Evolutionary conservation across 2,888 invertebrate species (phyloP), one percentile per base, ranked within the genome.

Genomic region (Acrobasis repandana): DNA sequence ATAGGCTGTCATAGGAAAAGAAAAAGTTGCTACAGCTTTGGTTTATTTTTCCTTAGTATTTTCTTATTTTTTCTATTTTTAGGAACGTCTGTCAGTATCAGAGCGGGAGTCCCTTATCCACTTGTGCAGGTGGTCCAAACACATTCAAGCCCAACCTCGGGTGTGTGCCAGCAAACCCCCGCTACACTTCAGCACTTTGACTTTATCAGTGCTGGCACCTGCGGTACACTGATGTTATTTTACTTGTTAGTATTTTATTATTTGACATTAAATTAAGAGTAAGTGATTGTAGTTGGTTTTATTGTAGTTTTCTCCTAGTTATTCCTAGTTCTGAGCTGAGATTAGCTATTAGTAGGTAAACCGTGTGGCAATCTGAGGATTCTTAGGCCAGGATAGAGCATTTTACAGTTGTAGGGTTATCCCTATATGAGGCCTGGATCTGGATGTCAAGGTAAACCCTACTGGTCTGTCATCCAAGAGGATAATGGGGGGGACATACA

Each of bases 121-220:
- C 77, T 81, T 96, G 0, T 96, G 96, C 49, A 92, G 96, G 70
- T 96, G 96, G 96, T 95, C 94, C 68, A 95, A 95, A 79, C 95
- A 96, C 75, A 84, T 97, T 62, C 96, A 96, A 75, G 94, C 95
- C 63, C 93, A 95, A 63, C 92, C 94, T 0, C 92, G 89, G 75
- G 86, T 96, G n/a, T 93, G 95, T 66, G 69, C 74, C 0, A 77
- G 66, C 59, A 73, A 78, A 52, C 70, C 80, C 1, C 87, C 88
- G 0, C 67, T 91, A 20, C 76, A 73, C 15, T 67, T 92, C 9
- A 83, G 87, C 43, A 82, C 86, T 14, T 68, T 92, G 47, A 80
- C 73, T 16, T 75, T 92, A 49, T 77, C 84, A 34, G 69, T 86
- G 28, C 71, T 86, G 34, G 88, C 90, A 11, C 91, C 90, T 0